Base-by-base conservation (phyloP, 2,888 invertebrate species). In the Hirtodrosophila cameraria region DNA sequence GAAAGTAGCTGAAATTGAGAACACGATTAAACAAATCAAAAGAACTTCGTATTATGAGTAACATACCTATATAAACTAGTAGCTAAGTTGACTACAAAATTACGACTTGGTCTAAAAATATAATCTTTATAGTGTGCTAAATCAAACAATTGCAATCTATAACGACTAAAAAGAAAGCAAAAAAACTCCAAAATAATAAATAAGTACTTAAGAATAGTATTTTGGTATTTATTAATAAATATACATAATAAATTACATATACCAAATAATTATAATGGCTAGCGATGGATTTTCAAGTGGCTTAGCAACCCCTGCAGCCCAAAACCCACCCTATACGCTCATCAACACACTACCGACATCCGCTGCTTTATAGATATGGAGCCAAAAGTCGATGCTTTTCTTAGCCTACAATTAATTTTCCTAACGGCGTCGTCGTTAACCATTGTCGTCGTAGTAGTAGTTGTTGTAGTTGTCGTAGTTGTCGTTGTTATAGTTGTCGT, bases 201-300 rank as follows among this genome's bases (percentile, higher is more conserved):
- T 28, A 41, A 23, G 39, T 25, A 42, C 55, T 42, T 4, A 6
- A 61, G 27, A 57, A 50, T 38, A 27, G 27, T 53, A 28, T 55
- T 36, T 72, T 46, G 18, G 35, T 60, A 49, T 35, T 31, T 52
- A 45, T 41, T 53, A 57, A 74, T 61, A 55, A 79, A 76, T 76
- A 80, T 53, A 46, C 38, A 60, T 65, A 73, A 75, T 78, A 78
- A 81, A 78, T 78, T 49, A 65, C 54, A 48, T 27, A 39, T 20
- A 18, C 43, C 39, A 63, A 78, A 73, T 75, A 63, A 63, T 75
- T 75, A 61, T 68, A 62, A 72, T 39, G 27, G 18, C 62, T 55
- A 52, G 68, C 57, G 11, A 63, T 11, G 18, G 36, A n/a, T 13
- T 52, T 50, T 67, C 33, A 52, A 69, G 67, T 68, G 52, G 39